phyloP scores from a whole-genome alignment of 2,797 vertebrate genomes.

The Siniperca obscura region DNA sequence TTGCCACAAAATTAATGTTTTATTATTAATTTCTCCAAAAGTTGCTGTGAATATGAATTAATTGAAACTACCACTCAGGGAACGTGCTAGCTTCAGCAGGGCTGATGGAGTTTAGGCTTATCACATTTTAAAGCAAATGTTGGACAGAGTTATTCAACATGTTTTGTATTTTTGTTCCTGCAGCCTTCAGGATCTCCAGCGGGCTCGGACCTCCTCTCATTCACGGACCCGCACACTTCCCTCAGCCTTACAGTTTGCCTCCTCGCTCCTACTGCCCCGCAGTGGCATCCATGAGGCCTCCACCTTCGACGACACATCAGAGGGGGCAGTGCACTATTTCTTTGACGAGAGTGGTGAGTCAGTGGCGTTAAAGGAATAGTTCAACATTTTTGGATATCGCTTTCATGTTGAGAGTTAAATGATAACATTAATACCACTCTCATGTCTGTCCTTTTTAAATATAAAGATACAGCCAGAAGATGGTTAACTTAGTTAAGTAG shows the following conservation, averaged over 20 bases:
- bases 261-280: conserved; percentile 89
- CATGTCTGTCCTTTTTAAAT: conserved; percentile 11
- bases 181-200: conserved; percentile 92
- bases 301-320: conserved; percentile 93
- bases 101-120: background rate
- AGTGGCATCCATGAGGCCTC: conserved; percentile 92
- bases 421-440: background rate
- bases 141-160: background rate
- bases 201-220: conserved; percentile 89
- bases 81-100: background rate
- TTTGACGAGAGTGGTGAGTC: conserved; percentile 92
- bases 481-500: too few relatives aligned
- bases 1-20: background rate
- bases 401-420: conserved; percentile 9
- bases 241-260: conserved; percentile 92
- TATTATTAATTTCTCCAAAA: too few relatives aligned
- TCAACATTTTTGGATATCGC: background rate
- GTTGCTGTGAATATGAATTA: background rate
- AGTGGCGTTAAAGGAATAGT: background rate
- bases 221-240: conserved; percentile 90
- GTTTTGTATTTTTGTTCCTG: conserved; percentile 15
- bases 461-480: background rate
- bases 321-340: conserved; percentile 94
- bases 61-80: background rate
- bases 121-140: background rate